Base-by-base conservation (phyloP, 2,113 vertebrate species). In the human region DNA sequence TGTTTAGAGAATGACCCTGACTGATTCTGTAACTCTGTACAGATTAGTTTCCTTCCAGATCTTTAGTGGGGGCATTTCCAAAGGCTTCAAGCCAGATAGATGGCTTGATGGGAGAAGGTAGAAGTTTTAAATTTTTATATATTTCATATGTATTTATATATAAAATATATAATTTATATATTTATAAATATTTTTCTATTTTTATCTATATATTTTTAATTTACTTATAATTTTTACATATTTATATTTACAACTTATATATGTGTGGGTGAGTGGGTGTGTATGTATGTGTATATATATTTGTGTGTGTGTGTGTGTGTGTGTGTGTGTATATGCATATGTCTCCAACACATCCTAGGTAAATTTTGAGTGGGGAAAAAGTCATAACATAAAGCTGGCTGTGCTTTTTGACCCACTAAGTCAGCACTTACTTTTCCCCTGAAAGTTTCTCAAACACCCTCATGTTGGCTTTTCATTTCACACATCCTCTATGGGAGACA, bases 1-100 rank as follows among this genome's bases (percentile, higher is more conserved):
- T 76, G 17, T 78, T 50, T 38, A 72, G 38, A 94, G 45, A 96
- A 96, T 73, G 70, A 50, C 22, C 25, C 72, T 79, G 32, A 68
- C 76, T 64, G 40, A 55, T 92, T 79, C 40, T 64, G 17, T 23
- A 80, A 45, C 30, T 12, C 22, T 43, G 70, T 87, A 61, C 81
- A 95, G 96, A 93, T 81, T 25, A 43, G 12, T n/a, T 89, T 38
- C 59, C 52, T 89, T 95, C 79, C 55, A 73, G 32, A 59, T 50
- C 70, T 57, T 78, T 70, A 55, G 0, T 1, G 18, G 61, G 11
- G 6, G 16, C 66, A 68, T 88, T 90, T 83, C 43, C 90, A 88
- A 66, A 78, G 68, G 23, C 45, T 88, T 93, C 50, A n/a, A 66
- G 76, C 30, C 25, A 78, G 7, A 89, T 16, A n/a, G 13, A 70